Evolutionary conservation across 1,140 invertebrate species (phyloP).

Genomic region (Theocolax elegans): DNA sequence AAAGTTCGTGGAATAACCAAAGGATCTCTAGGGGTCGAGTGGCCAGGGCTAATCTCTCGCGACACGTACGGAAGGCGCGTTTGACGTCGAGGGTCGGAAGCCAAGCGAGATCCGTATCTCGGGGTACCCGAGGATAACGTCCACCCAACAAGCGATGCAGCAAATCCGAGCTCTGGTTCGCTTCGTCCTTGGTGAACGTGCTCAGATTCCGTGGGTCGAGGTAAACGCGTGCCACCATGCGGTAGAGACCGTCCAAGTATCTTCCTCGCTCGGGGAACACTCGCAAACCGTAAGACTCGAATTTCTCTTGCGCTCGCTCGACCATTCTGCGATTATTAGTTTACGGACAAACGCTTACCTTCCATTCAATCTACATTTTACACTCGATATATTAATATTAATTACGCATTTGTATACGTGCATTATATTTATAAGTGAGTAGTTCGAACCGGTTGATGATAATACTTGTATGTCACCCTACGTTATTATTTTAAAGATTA

Average conservation of each 20-base stretch:
- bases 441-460: too few relatives aligned
- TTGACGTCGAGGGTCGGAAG: slow-evolving; percentile 39
- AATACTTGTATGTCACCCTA: too few relatives aligned
- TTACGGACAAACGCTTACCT: too few relatives aligned
- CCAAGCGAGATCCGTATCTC: slow-evolving; percentile 57
- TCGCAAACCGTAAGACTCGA: slow-evolving; percentile 47
- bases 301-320: slow-evolving; percentile 48
- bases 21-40: slow-evolving; percentile 51
- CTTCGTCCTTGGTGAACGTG: slow-evolving; percentile 31
- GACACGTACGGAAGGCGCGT: slow-evolving; percentile 43
- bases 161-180: slow-evolving; percentile 34
- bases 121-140: slow-evolving; percentile 45
- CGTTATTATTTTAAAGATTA: too few relatives aligned
- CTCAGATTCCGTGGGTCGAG: slow-evolving; percentile 54
- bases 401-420: too few relatives aligned
- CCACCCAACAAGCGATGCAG: slow-evolving; percentile 56
- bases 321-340: slow-evolving; percentile 43
- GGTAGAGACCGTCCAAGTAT: slow-evolving; percentile 52
- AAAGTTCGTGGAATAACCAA: slow-evolving; percentile 59
- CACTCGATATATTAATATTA: too few relatives aligned
- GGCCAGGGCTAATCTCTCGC: slow-evolving; percentile 51
- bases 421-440: too few relatives aligned
- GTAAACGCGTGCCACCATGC: slow-evolving; percentile 52
- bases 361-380: too few relatives aligned
- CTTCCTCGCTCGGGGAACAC: slow-evolving; percentile 51